A percentile compares a stretch with the other conserved stretches of the same genome.
Evolutionary conservation across 2,113 vertebrate genomes (phyloP).

Genomic region (Piprites chloris): DNA sequence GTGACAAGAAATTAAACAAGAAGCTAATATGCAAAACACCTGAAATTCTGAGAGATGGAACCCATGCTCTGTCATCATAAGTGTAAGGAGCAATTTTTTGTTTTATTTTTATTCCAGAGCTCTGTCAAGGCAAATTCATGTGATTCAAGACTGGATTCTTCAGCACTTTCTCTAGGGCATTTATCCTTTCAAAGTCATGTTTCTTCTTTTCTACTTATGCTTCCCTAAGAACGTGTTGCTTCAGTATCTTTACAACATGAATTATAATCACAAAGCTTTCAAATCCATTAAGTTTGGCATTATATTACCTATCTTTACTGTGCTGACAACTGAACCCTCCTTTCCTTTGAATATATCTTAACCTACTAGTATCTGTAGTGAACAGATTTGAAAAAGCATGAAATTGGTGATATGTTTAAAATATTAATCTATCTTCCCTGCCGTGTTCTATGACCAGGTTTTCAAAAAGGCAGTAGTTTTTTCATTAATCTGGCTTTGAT

Average conservation of each 20-base stretch:
- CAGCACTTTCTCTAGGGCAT: not conserved
- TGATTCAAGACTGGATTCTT: not conserved
- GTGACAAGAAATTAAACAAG: not conserved
- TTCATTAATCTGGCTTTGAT: not conserved
- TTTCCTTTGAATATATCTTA: not conserved
- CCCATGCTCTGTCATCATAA: not conserved
- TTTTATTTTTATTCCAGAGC: not conserved
- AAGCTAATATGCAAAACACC: not conserved
- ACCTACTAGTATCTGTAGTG: not conserved
- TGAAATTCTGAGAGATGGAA: not conserved
- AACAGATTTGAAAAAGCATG: not conserved
- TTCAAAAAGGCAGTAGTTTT: not conserved
- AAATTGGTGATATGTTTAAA: not conserved
- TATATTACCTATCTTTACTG: not conserved
- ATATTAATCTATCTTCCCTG: not conserved
- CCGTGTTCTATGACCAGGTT: not conserved
- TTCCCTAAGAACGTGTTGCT: not conserved
- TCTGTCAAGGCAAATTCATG: not conserved
- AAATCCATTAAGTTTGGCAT: not conserved
- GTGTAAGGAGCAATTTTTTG: not conserved
- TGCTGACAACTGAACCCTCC: not conserved
- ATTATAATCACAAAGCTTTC: not conserved
- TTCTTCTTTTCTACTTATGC: not conserved
- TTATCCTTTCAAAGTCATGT: not conserved
- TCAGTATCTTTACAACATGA: not conserved